Evolutionary conservation across 2,113 vertebrate species (phyloP).

Genomic region (Laticauda colubrina): DNA sequence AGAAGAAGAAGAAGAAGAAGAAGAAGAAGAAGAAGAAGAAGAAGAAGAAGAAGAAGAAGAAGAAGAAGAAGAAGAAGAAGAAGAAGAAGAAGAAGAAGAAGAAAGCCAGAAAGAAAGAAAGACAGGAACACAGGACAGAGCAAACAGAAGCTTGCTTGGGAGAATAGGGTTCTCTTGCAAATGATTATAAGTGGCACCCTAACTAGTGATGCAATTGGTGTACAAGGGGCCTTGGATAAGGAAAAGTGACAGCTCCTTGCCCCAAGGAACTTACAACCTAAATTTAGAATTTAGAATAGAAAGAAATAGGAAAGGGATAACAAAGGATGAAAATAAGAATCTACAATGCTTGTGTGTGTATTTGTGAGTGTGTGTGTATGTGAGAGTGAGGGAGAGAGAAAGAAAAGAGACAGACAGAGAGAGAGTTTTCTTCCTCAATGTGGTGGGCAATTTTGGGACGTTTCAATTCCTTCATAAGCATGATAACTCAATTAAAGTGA

Average conservation of each 20-base stretch:
- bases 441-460: not conserved
- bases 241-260: not conserved
- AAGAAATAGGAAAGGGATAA: not conserved
- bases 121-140: no score
- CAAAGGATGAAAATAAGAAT: not conserved
- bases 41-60: no score
- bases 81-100: no score
- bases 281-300: not conserved
- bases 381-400: no score
- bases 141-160: not conserved
- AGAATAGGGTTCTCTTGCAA: not conserved
- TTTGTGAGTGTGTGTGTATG: not conserved
- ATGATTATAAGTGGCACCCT: not conserved
- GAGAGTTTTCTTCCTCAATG: no score
- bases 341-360: not conserved
- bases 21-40: no score
- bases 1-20: no score
- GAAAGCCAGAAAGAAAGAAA: accelerated
- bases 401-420: no score
- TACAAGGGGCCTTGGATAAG: not conserved
- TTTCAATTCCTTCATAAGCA: not conserved
- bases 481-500: not conserved
- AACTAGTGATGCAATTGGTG: not conserved
- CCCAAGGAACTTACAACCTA: constrained; percentile 2
- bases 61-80: no score